Evolutionary conservation across 2,113 vertebrate species (phyloP), one percentile per base, ranked within the genome.

Genomic region (Perca schrenkii): DNA sequence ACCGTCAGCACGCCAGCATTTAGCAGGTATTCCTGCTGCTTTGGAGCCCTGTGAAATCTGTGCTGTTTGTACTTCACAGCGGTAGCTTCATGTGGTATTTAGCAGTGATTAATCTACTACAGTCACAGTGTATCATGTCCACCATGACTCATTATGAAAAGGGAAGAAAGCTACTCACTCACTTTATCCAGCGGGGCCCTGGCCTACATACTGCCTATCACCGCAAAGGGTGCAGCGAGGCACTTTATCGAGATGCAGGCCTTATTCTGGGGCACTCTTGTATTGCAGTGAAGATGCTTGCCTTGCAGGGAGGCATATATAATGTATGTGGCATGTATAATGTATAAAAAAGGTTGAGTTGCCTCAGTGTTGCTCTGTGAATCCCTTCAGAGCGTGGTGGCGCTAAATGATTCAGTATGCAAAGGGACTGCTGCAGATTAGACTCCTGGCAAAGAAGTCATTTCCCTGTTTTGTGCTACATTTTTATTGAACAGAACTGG

Each of bases 321-420:
- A 93, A 94, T 94, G 89, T 89, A 94, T 92, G 83, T 74, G 82
- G 31, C 80, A 94, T 94, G 86, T 92, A 93, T 94, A 93, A 93
- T 94, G 77, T 84, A 94, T 93, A 88, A 89, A 88, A 93, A 79
- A 90, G 85, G 63, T 91, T 73, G 89, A 66, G 86, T 94, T 89
- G 83, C 91, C 79, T 90, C 73, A 54, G 88, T 65, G 84, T 83
- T 89, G 80, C 87, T 83, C 82, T 67, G 78, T 78, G 86, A 88
- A 84, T 86, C 86, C 85, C 91, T 47, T 75, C 88, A 79, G 87
- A 88, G 79, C 53, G 71, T 58, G 77, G 79, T 86, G 85, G 76
- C 67, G 74, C 88, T 92, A 92, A 94, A 94, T 94, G 90, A 93
- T 93, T 94, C 88, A 93, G 87, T 69, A 53, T 79, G 79, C 11